Evolutionary conservation across 53 echinoderm and acorn worm species (phyloP), one percentile per base, ranked within the genome.

Genomic region (Luidia sarsii): DNA sequence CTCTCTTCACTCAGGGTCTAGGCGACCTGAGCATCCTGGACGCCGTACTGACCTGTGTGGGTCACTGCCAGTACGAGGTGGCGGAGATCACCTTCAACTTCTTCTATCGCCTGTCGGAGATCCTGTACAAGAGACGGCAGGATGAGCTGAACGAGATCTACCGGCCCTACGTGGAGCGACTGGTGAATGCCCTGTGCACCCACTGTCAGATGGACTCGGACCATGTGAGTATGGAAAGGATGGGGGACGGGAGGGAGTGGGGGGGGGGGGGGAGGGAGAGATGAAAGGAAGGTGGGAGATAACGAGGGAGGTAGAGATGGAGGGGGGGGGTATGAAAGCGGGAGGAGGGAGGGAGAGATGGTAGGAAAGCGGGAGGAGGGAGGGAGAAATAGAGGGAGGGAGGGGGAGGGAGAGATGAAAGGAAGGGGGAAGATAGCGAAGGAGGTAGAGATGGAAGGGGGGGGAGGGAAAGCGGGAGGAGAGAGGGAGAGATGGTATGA

Each of bases 31-130:
- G 72, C 25, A 86, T 85, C 1, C 55, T 96, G 36, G 96, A 93
- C 33, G 88, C 90, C 5, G 82, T 96, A 23, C 66, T 96, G 48
- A 88, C 79, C 43, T 96, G 96, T 57, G 85, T 96, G 1, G 92
- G 96, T 10, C 90, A 93, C 50, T 87, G 90, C n/a, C 92, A 96
- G 74, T 94, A 93, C 48, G 96, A 96, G 66, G 88, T 93, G 15
- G 93, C 96, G 1, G 96, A 96, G 53, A 96, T 96, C 82, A 96
- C 96, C 15, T 96, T 96, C 75, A 96, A 96, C 71, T 96, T 96
- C 83, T 96, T 90, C 87, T 96, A 96, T 56, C 83, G 96, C 10
- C 83, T 96, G 27, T 96, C 96, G 7, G 96, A 96, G 61, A 88
- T 90, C 10, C 48, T 96, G 36, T 96, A 96, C 79, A 93, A 93